Conservation (phyloP, 2,113 vertebrate genomes). For the Trinectes maculatus region DNA sequence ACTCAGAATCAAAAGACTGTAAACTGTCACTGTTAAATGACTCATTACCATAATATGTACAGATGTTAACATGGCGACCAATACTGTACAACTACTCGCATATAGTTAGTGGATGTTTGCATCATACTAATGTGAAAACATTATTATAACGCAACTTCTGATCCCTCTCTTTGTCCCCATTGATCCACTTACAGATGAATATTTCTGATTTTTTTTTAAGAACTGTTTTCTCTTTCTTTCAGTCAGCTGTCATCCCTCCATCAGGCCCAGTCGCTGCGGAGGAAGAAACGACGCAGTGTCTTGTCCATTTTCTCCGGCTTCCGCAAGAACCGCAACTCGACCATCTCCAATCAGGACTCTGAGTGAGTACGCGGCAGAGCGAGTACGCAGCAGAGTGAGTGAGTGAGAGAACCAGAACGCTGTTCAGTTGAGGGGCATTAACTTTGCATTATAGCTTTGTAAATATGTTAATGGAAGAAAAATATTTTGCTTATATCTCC, state of each 20-base stretch:
- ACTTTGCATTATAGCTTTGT: slow-evolving; percentile 44
- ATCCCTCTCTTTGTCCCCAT: too few relatives aligned
- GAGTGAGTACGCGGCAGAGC: slow-evolving; percentile 63
- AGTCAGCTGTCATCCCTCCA: slow-evolving; percentile 83
- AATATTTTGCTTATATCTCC: slow-evolving; percentile 45
- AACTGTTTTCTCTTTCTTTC: slow-evolving; percentile 13
- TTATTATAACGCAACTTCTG: too few relatives aligned
- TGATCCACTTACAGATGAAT: too few relatives aligned
- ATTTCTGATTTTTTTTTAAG: too few relatives aligned
- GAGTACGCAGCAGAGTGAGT: slow-evolving; percentile 32
- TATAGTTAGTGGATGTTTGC: neutral
- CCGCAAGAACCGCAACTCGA: slow-evolving; percentile 82
- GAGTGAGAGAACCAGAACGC: slow-evolving; percentile 13
- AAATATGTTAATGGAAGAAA: slow-evolving; percentile 58
- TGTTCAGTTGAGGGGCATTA: slow-evolving; percentile 47
- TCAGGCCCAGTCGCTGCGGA: slow-evolving; percentile 79
- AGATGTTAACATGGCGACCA: neutral
- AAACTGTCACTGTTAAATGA: slow-evolving; percentile 8
- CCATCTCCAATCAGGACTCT: slow-evolving; percentile 76
- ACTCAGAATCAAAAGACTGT: neutral
- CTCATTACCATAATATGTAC: slow-evolving; percentile 3
- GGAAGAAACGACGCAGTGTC: slow-evolving; percentile 82
- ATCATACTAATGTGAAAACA: too few relatives aligned
- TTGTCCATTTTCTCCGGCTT: slow-evolving; percentile 84
- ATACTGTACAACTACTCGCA: neutral